Evolutionary conservation across 1,140 invertebrate genomes (phyloP), one percentile per base, ranked within the genome.

Genomic region (Drosophila guanche): DNA sequence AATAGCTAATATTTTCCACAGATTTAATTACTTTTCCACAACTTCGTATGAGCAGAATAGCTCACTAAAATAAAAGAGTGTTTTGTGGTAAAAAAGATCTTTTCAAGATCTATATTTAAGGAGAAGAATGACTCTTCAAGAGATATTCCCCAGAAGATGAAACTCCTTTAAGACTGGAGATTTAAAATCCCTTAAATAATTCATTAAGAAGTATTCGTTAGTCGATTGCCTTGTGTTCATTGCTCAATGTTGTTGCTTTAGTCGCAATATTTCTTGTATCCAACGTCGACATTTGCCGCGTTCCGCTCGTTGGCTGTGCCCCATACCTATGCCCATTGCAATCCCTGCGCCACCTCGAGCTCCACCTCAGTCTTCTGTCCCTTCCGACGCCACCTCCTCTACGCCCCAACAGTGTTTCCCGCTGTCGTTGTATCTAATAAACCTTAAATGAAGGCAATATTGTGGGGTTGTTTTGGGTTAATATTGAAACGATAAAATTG

Each of bases 391-490:
- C 50, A 45, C 62, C 68, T 41, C 50, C 50, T 56, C 67, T 43
- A 29, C 53, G 10, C 0, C 33, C 33, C 33, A 12, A 7, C 33
- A 37, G 33, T 37, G 33, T 12, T 37, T 37, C 33, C 33, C 33
- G 46, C 60, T 73, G 72, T 81, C 80, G 76, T 86, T 90, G 81
- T 81, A 76, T 78, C 88, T 90, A 90, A 90, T 90, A 90, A 90
- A 90, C 88, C 88, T 90, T 90, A 90, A 90, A 90, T 90, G 88
- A 90, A 84, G 83, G 86, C 88, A 90, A 90, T 90, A 90, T 90
- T 90, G 88, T 88, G 88, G 88, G 84, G 88, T 84, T 90, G 83
- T 90, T 90, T 90, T 88, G 88, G 88, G 88, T 90, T 90, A 84
- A 90, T 90, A 80, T 90, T 89, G 88, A 80, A 84, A 90, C 79